Base-by-base conservation (phyloP, 2,113 vertebrate genomes). In the Thunnus maccoyii region DNA sequence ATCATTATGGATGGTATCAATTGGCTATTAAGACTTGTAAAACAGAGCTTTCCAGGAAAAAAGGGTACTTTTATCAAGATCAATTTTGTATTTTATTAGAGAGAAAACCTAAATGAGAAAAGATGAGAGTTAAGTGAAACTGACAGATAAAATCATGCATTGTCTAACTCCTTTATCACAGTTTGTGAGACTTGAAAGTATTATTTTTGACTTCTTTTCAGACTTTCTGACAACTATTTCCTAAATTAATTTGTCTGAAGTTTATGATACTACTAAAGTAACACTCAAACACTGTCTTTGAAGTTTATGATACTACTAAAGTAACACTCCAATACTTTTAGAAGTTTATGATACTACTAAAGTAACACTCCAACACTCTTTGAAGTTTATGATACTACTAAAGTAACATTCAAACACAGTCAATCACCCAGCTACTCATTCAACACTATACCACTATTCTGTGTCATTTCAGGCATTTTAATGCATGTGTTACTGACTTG, bases 401-500 rank as follows among this genome's bases (percentile, higher is more conserved):
- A 41, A 41, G 36, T 41, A 41, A 9, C 36, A 41, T 6, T 41
- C 62, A 61, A 61, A 27, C 58, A 20, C 32, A n/a, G 20, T 51
- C 55, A 66, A 3, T 25, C 63, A 55, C 0, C 57, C 32, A 18
- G 13, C 20, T 0, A 60, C 27, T 56, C 32, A 50, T 36, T 52
- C 18, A n/a, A 4, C 41, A 63, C 52, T 44, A 4, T 18, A 12
- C 41, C 47, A 52, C 46, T 13, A 16, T 65, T 62, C 27, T 11
- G 46, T n/a, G 47, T 54, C 7, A 15, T 56, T 41, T 20, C 68
- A 1, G 62, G 32, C 1, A 6, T 20, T 12, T 51, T 36, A 58
- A 56, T 15, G 17, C n/a, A 46, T 20, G n/a, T n/a, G 72, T 76
- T 36, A 72, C 22, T 17, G 54, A 58, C 55, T 56, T 87, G 25